phyloP scores from a whole-genome alignment of 35 echinoderm and acorn worm species.

The Lytechinus variegatus region DNA sequence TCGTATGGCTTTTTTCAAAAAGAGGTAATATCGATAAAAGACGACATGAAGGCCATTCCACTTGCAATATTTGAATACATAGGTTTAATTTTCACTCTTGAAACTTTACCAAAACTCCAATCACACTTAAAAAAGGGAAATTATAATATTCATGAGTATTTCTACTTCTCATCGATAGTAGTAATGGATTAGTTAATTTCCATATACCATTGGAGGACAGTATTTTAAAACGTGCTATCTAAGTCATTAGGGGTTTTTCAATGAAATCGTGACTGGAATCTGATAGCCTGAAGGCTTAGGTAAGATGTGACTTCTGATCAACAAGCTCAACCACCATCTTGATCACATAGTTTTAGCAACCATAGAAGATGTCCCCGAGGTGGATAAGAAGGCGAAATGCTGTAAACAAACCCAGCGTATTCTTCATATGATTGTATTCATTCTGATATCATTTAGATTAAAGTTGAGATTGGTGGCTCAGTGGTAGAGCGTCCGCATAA shows the following conservation, averaged over 20 bases:
- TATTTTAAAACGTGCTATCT: background rate
- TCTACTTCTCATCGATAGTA: background rate
- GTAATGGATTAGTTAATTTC: too few species aligned
- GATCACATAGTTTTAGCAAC: background rate
- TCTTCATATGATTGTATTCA: background rate
- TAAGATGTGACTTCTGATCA: background rate
- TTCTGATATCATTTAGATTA: background rate
- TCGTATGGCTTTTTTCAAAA: too few species aligned
- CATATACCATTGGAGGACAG: background rate
- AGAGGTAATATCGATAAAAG: too few species aligned
- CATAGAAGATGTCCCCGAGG: background rate
- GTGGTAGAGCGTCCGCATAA: too few species aligned
- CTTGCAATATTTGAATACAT: too few species aligned
- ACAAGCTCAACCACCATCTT: background rate
- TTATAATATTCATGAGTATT: background rate
- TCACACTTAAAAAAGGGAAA: background rate
- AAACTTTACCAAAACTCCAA: too few species aligned
- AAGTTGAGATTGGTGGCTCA: background rate
- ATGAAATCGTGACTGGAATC: background rate
- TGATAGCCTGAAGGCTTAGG: background rate
- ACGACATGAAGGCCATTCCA: too few species aligned
- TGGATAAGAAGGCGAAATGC: background rate
- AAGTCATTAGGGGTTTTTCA: background rate
- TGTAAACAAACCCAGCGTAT: background rate
- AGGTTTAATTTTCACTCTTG: too few species aligned